Percentiles rank a stretch among this genome's conserved stretches.
Evolutionary conservation across 2,113 vertebrate genomes (phyloP).

Genomic region (Cebus imitator): DNA sequence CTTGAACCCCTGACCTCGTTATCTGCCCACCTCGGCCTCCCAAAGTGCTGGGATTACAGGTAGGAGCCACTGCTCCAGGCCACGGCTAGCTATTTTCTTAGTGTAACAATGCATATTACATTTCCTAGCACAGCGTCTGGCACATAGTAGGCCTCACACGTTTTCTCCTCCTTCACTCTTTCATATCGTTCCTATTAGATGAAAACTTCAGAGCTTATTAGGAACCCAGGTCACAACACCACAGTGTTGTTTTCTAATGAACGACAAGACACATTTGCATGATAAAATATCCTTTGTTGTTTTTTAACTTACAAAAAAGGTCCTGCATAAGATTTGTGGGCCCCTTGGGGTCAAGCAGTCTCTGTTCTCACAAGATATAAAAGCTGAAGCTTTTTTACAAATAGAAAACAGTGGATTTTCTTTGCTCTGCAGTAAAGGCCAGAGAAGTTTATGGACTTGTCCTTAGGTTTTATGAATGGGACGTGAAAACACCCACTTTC

Average conservation of each 20-base stretch:
- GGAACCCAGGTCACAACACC: neutral
- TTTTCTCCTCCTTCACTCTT: neutral
- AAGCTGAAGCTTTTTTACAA: conserved; percentile 5
- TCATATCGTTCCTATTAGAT: neutral
- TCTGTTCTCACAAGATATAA: conserved; percentile 40
- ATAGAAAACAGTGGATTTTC: neutral
- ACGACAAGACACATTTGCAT: neutral
- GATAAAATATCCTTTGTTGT: neutral
- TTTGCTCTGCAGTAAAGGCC: conserved; percentile 29
- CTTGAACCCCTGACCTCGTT: too few species aligned
- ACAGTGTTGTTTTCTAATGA: neutral
- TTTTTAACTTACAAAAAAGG: neutral
- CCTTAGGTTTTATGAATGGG: conserved; percentile 64
- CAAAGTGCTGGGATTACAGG: too few species aligned
- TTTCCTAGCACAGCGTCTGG: neutral
- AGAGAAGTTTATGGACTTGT: neutral
- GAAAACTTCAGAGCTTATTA: neutral
- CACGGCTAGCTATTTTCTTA: neutral
- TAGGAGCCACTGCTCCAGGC: too few species aligned
- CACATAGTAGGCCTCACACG: neutral
- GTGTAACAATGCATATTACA: neutral
- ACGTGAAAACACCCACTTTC: conserved; percentile 33
- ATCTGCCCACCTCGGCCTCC: too few species aligned
- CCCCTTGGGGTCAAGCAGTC: neutral
- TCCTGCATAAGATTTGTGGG: neutral